Percentiles rank a stretch among this genome's conserved stretches.
Conservation (phyloP, 2,113 vertebrate species). For the Antennarius striatus region DNA sequence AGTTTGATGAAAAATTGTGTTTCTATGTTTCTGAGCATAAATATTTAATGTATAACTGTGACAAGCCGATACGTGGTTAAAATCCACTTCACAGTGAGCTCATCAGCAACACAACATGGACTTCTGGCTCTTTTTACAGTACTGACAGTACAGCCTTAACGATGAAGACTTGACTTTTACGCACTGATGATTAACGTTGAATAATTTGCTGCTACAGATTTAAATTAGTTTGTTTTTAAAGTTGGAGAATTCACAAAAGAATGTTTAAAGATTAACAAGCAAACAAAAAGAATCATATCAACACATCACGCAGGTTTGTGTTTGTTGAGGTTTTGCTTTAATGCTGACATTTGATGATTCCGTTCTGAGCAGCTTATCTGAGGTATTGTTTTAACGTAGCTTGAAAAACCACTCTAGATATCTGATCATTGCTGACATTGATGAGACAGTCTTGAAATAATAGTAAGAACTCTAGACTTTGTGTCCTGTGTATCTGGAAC, state of each 20-base stretch:
- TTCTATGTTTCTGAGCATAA: too few species aligned
- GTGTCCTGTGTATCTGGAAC: conserved; percentile 22
- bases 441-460: conserved; percentile 7
- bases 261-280: background rate
- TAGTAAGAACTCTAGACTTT: conserved; percentile 12
- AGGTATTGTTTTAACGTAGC: too few species aligned
- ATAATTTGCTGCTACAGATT: background rate
- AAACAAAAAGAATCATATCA: background rate
- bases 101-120: too few species aligned
- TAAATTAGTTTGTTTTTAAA: background rate
- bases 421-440: too few species aligned
- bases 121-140: too few species aligned
- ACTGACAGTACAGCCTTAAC: too few species aligned
- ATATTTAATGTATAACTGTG: too few species aligned
- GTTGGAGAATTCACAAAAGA: background rate
- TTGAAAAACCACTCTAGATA: too few species aligned
- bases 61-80: too few species aligned
- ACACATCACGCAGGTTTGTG: background rate
- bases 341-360: conserved; percentile 21
- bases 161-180: background rate
- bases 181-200: background rate
- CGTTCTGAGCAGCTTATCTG: conserved; percentile 1
- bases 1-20: too few species aligned
- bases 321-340: background rate
- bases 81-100: too few species aligned